A percentile compares a stretch with the other conserved stretches of the same genome.
Evolutionary conservation across 2,113 vertebrate species (phyloP).

Genomic region (Octodon degus): DNA sequence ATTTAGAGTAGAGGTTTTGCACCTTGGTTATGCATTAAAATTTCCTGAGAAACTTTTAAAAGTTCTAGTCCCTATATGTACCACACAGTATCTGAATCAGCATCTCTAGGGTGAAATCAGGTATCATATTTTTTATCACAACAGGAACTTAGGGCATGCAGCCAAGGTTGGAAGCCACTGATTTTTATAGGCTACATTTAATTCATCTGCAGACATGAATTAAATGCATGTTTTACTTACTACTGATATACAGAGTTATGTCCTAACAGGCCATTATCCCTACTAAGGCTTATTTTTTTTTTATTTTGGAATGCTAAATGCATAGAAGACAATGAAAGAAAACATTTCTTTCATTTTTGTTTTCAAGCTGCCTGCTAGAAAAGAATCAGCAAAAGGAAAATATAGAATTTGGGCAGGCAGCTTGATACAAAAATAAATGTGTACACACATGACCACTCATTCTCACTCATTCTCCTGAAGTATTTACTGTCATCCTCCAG

Average conservation of each 20-base stretch:
- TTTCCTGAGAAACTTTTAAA: not conserved
- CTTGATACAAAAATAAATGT: not conserved
- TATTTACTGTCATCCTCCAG: not conserved
- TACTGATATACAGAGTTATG: too few relatives aligned
- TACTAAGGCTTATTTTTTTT: not conserved
- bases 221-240: not conserved
- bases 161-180: not conserved
- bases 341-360: not conserved
- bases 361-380: not conserved
- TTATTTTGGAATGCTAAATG: not conserved
- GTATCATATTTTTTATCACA: conserved; percentile 1
- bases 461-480: not conserved
- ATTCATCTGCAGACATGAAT: not conserved
- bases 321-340: conserved; percentile 28
- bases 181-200: not conserved
- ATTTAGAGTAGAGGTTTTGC: not conserved
- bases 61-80: not conserved
- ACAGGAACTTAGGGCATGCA: not conserved
- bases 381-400: not conserved
- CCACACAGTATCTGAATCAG: conserved; percentile 17
- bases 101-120: not conserved
- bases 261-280: conserved; percentile 7
- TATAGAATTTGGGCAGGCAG: not conserved
- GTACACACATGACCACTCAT: not conserved
- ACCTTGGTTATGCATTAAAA: not conserved